Conservation (phyloP, 2,797 vertebrate genomes). For the Tenualosa ilisha region DNA sequence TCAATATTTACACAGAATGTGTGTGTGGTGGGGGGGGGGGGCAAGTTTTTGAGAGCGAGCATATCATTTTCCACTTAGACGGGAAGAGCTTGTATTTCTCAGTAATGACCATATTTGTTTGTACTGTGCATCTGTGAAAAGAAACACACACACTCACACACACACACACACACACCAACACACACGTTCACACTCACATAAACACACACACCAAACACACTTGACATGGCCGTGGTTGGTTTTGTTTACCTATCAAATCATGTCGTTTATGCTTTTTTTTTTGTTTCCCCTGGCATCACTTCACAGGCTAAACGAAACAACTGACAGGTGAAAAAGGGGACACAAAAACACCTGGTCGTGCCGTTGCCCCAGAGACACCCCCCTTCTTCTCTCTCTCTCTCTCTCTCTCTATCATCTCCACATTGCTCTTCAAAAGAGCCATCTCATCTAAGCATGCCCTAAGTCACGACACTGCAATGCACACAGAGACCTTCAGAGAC, state of each 20-base stretch:
- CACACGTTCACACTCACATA: background rate
- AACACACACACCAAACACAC: background rate
- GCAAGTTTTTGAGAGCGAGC: background rate
- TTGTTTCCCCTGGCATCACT: background rate
- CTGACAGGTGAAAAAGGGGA: constrained; percentile 1
- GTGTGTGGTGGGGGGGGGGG: too few relatives aligned
- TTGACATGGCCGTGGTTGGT: background rate
- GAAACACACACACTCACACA: background rate
- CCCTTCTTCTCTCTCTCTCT: background rate
- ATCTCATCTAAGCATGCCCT: background rate
- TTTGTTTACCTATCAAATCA: constrained; percentile 11
- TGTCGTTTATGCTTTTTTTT: background rate
- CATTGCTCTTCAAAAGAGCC: background rate
- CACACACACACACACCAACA: background rate
- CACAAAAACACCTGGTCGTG: constrained; percentile 13
- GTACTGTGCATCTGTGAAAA: background rate
- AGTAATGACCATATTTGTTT: background rate
- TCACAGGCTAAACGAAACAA: background rate
- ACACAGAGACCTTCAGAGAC: background rate
- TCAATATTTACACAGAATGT: constrained; percentile 3
- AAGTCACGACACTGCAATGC: background rate
- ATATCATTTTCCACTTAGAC: background rate
- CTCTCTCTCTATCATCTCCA: background rate
- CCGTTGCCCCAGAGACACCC: background rate
- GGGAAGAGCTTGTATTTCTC: background rate